phyloP scores from a whole-genome alignment of 1,140 invertebrate genomes.

The Asbolus verrucosus region DNA sequence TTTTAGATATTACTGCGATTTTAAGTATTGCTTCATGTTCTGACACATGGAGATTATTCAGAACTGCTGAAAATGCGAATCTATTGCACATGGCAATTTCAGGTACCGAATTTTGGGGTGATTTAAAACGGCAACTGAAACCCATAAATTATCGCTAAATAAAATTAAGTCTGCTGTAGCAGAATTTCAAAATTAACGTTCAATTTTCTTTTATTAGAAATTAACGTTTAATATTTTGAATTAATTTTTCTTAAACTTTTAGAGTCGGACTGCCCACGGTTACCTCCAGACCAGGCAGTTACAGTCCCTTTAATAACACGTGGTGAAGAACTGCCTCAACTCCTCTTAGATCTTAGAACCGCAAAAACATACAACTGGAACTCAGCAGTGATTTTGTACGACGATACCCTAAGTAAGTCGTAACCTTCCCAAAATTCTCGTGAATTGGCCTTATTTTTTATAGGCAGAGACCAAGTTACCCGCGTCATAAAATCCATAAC shows the following conservation, averaged over 20 bases:
- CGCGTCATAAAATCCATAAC: slow-evolving; percentile 71
- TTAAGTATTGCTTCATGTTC: slow-evolving; percentile 77
- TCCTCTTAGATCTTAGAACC: slow-evolving; percentile 78
- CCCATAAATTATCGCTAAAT: too few species aligned
- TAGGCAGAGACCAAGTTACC: slow-evolving; percentile 73
- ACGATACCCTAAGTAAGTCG: slow-evolving; percentile 75
- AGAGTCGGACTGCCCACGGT: slow-evolving; percentile 76
- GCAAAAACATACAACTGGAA: slow-evolving; percentile 75
- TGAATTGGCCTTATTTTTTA: neutral
- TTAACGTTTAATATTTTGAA: too few species aligned
- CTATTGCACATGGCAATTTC: slow-evolving; percentile 76
- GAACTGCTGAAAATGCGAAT: slow-evolving; percentile 70
- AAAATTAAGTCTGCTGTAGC: too few species aligned
- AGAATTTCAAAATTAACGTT: too few species aligned
- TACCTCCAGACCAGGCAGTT: slow-evolving; percentile 74
- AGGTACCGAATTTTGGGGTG: slow-evolving; percentile 67
- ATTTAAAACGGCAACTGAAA: too few species aligned
- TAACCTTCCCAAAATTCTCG: too few species aligned
- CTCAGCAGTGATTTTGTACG: slow-evolving; percentile 76
- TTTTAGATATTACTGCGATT: slow-evolving; percentile 75
- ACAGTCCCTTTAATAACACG: slow-evolving; percentile 74
- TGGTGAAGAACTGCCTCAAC: slow-evolving; percentile 79
- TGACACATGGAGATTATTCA: slow-evolving; percentile 77
- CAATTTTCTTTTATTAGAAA: too few species aligned
- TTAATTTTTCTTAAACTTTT: too few species aligned